A percentile compares a stretch with the other conserved stretches of the same genome.
Conservation (phyloP, 1,140 invertebrate species). For the Condylostylus longicornis region DNA sequence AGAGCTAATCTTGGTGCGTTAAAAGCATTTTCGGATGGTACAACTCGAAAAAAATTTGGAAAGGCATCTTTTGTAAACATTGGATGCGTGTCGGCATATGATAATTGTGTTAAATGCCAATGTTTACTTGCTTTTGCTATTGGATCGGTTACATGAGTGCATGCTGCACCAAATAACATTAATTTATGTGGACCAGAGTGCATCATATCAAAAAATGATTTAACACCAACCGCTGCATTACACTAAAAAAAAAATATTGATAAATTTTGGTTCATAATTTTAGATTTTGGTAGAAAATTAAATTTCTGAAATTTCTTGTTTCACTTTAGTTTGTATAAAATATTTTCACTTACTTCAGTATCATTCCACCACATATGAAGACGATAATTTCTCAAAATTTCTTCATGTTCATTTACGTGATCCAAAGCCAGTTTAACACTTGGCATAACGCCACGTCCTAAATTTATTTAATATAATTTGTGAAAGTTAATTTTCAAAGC, state of each 20-base stretch:
- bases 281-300: not conserved
- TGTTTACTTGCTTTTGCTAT: slow-evolving; percentile 95
- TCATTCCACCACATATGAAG: slow-evolving; percentile 92
- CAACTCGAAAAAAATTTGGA: slow-evolving; percentile 91
- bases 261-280: slow-evolving; percentile 5
- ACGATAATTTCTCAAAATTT: slow-evolving; percentile 68
- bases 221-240: slow-evolving; percentile 93
- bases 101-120: slow-evolving; percentile 92
- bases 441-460: slow-evolving; percentile 81
- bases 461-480: slow-evolving; percentile 13
- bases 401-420: slow-evolving; percentile 80
- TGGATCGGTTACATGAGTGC: slow-evolving; percentile 91
- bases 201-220: slow-evolving; percentile 98
- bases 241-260: slow-evolving; percentile 52
- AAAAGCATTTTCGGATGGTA: slow-evolving; percentile 90
- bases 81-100: slow-evolving; percentile 96
- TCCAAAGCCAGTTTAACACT: slow-evolving; percentile 81
- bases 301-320: not conserved
- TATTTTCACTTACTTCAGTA: slow-evolving; percentile 57
- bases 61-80: slow-evolving; percentile 91
- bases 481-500: not conserved
- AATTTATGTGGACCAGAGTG: slow-evolving; percentile 77
- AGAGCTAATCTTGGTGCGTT: slow-evolving; percentile 81
- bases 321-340: not conserved
- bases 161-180: slow-evolving; percentile 92